Percentiles rank a stretch among this genome's conserved stretches.
Evolutionary conservation across 1,140 invertebrate genomes (phyloP).

Genomic region (Carcinoscorpius rotundicauda): DNA sequence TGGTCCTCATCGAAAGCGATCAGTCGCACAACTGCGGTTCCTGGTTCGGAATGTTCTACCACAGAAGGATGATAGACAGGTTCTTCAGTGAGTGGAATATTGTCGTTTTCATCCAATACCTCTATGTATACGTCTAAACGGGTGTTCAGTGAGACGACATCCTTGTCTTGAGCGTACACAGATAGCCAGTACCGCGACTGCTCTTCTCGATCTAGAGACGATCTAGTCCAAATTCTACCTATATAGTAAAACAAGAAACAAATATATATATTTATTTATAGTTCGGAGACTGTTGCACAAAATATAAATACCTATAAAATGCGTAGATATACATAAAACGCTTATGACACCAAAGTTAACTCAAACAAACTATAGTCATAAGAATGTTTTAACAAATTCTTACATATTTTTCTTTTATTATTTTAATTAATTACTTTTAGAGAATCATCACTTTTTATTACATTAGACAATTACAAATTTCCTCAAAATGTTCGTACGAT

Average conservation of each 20-base stretch:
- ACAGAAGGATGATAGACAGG: slow-evolving; percentile 73
- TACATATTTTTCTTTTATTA: too few relatives aligned
- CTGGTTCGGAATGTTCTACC: slow-evolving; percentile 62
- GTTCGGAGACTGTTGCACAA: too few relatives aligned
- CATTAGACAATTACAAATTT: too few relatives aligned
- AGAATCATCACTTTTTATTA: too few relatives aligned
- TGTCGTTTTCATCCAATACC: slow-evolving; percentile 84
- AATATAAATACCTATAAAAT: too few relatives aligned
- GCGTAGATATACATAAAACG: too few relatives aligned
- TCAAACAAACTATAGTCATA: too few relatives aligned
- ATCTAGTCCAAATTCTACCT: slow-evolving; percentile 71
- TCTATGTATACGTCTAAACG: slow-evolving; percentile 73
- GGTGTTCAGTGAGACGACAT: slow-evolving; percentile 66
- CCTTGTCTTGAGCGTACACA: slow-evolving; percentile 77
- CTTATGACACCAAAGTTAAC: too few relatives aligned
- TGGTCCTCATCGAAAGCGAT: slow-evolving; percentile 52
- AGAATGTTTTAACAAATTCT: too few relatives aligned
- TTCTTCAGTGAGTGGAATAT: slow-evolving; percentile 67
- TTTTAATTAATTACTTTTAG: too few relatives aligned
- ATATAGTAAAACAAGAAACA: slow-evolving; percentile 34
- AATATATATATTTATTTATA: too few relatives aligned
- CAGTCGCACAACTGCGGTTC: slow-evolving; percentile 57
- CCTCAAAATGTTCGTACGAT: too few relatives aligned
- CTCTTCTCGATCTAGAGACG: slow-evolving; percentile 73
- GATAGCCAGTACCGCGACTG: slow-evolving; percentile 86